Evolutionary conservation across 2,797 vertebrate species (phyloP).

Genomic region (Nyctalus aviator): DNA sequence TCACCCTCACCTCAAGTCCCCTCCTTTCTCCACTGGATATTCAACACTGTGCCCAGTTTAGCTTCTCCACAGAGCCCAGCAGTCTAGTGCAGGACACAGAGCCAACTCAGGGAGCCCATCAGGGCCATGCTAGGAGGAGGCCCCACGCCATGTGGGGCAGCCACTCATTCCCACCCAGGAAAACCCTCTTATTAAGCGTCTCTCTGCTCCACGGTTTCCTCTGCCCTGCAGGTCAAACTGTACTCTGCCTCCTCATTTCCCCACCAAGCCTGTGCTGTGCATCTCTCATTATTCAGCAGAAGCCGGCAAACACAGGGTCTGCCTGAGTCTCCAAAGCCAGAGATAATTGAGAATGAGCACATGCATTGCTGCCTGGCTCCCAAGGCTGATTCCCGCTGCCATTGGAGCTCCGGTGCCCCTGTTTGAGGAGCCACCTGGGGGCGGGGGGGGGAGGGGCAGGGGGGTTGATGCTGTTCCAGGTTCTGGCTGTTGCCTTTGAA

Average conservation of each 20-base stretch:
- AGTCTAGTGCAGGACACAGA: constrained; percentile 33
- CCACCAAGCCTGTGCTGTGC: constrained; percentile 34
- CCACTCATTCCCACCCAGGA: constrained; percentile 14
- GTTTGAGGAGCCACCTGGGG: neutral
- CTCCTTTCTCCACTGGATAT: neutral
- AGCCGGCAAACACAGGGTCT: constrained; percentile 23
- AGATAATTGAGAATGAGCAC: constrained; percentile 20
- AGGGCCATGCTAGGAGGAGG: neutral
- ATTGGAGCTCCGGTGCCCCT: neutral
- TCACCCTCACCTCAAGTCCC: neutral
- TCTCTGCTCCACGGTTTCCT: constrained; percentile 59
- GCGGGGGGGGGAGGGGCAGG: no score
- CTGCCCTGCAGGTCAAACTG: constrained; percentile 65
- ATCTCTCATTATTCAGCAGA: constrained; percentile 68
- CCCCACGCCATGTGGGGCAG: neutral
- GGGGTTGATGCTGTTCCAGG: neutral
- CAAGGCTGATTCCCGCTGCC: neutral
- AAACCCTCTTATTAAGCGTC: constrained; percentile 71
- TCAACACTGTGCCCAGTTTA: neutral
- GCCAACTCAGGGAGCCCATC: neutral
- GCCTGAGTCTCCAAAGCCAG: constrained; percentile 19
- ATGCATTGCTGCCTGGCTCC: neutral
- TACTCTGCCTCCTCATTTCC: constrained; percentile 68
- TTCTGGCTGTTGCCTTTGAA: neutral
- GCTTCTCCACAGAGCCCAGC: constrained; percentile 28